Percentiles rank a stretch among this genome's conserved stretches.
Evolutionary conservation across 2,888 invertebrate species (phyloP).

Genomic region (Agrotis exclamationis): DNA sequence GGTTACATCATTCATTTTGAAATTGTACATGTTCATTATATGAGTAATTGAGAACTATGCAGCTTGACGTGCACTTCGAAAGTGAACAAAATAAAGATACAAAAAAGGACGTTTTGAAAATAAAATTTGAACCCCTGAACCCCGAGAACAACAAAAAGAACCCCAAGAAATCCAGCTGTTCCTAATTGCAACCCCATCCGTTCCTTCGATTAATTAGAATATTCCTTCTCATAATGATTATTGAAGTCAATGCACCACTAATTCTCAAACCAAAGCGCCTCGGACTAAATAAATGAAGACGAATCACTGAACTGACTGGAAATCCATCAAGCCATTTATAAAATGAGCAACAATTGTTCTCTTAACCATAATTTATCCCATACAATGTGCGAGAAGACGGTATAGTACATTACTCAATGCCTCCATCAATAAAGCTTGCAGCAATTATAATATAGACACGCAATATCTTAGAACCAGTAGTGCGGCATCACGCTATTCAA

Average conservation of each 20-base stretch:
- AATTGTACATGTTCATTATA: no score
- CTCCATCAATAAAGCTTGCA: conserved; percentile 53
- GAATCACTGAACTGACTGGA: conserved; percentile 28
- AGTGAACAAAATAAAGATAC: neutral
- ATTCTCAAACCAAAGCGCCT: conserved; percentile 25
- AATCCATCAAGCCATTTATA: conserved; percentile 44
- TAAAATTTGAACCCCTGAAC: no score
- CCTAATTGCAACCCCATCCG: neutral
- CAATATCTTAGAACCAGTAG: conserved; percentile 73
- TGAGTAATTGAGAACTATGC: no score
- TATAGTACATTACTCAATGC: conserved; percentile 50
- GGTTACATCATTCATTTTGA: no score
- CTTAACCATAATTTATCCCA: conserved; percentile 43
- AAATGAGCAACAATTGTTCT: conserved; percentile 42
- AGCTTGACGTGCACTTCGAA: no score
- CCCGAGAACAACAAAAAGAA: no score
- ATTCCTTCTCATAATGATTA: neutral
- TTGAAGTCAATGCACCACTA: neutral
- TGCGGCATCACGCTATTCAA: conserved; percentile 64
- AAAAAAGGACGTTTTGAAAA: neutral
- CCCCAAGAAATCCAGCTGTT: no score
- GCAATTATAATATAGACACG: conserved; percentile 76
- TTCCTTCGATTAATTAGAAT: no score
- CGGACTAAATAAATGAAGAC: conserved; percentile 48
- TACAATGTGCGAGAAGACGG: conserved; percentile 37